Evolutionary conservation across 2,797 vertebrate species (phyloP).

Genomic region (Sphenodon punctatus): DNA sequence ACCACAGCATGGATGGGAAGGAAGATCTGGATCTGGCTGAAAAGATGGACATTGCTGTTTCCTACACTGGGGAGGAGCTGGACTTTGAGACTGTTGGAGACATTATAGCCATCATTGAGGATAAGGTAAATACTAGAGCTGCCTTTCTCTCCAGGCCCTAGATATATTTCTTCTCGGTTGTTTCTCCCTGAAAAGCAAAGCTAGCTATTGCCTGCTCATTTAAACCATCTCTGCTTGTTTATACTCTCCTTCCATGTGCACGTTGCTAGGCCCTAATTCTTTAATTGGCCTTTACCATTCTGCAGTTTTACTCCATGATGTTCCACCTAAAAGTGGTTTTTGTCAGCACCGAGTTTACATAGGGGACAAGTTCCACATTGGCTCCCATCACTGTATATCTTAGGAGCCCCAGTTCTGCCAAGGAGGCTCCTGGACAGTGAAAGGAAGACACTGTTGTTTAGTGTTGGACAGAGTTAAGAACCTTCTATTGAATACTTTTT

Average conservation of each 20-base stretch:
- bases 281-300: neutral
- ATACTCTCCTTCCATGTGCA: fast-evolving
- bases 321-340: neutral
- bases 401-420: neutral
- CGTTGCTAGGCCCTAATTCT: neutral
- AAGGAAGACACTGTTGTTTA: neutral
- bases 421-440: neutral
- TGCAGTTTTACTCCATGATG: neutral
- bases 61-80: constrained; percentile 93
- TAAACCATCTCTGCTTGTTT: neutral
- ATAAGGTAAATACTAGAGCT: constrained; percentile 83
- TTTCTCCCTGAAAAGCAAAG: neutral
- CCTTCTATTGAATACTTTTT: neutral
- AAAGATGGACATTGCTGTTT: constrained; percentile 86
- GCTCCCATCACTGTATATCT: neutral
- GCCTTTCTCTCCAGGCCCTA: constrained; percentile 5
- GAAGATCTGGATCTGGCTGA: constrained; percentile 88
- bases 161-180: neutral
- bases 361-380: neutral
- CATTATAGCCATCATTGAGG: constrained; percentile 97
- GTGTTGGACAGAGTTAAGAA: neutral
- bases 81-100: constrained; percentile 96
- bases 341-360: neutral
- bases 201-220: neutral
- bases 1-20: constrained; percentile 81